phyloP scores from a whole-genome alignment of 2,113 vertebrate genomes.

The Nyctereutes procyonoides region DNA sequence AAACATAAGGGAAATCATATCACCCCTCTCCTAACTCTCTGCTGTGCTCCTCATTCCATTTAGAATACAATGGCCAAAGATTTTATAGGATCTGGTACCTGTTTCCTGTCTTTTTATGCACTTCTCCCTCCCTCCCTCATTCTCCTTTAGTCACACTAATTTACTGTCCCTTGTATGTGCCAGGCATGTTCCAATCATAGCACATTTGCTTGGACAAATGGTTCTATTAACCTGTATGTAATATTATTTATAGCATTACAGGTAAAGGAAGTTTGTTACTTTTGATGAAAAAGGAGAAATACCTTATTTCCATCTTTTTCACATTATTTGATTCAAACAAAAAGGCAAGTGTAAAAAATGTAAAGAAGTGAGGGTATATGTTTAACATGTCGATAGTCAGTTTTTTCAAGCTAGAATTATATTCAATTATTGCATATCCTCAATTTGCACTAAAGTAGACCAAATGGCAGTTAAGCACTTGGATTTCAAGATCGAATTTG shows the following conservation, averaged over 20 bases:
- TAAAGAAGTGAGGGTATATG: slow-evolving; percentile 33
- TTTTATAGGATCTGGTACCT: background rate
- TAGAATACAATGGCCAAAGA: background rate
- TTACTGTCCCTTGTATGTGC: background rate
- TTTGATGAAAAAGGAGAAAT: background rate
- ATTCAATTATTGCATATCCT: slow-evolving; percentile 48
- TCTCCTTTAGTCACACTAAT: background rate
- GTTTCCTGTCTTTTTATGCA: background rate
- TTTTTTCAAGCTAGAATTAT: slow-evolving; percentile 75
- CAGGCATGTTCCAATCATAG: background rate
- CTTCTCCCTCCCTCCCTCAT: background rate
- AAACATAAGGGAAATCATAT: background rate
- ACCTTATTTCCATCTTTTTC: slow-evolving; percentile 26
- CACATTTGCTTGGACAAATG: background rate
- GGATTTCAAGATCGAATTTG: slow-evolving; percentile 63
- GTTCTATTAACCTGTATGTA: background rate
- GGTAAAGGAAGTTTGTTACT: slow-evolving; percentile 30
- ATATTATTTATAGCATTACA: background rate
- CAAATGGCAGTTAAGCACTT: slow-evolving; percentile 72
- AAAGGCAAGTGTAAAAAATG: background rate
- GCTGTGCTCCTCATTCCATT: background rate
- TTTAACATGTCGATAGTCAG: slow-evolving; percentile 61
- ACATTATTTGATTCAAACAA: slow-evolving; percentile 66
- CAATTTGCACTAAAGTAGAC: slow-evolving; percentile 56
- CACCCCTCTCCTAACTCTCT: background rate